Conservation (phyloP, 2,797 vertebrate species). For the Oreochromis grahami region DNA sequence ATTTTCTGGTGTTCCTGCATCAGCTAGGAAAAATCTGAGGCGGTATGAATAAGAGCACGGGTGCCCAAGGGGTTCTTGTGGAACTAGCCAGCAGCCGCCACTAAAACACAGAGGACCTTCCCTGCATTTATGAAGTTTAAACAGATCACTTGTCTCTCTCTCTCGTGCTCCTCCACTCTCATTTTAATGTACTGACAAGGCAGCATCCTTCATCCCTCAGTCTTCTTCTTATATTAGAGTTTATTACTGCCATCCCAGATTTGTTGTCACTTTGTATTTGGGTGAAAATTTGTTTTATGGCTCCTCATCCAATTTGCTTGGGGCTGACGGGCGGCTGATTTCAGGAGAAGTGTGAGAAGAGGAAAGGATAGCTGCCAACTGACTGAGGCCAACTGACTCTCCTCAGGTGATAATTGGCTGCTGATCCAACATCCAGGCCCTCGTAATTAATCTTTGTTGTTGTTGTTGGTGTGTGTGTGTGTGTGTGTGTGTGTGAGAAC, state of each 20-base stretch:
- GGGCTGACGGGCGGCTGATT: constrained; percentile 43
- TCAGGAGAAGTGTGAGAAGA: constrained; percentile 28
- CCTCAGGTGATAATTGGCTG: constrained; percentile 72
- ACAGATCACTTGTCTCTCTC: constrained; percentile 37
- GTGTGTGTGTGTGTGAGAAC: neutral
- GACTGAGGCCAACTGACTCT: constrained; percentile 33
- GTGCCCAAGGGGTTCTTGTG: neutral
- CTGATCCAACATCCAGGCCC: constrained; percentile 57
- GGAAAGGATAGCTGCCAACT: constrained; percentile 29
- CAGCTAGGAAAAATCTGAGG: neutral
- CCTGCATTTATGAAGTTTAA: constrained; percentile 33
- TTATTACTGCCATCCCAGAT: constrained; percentile 50
- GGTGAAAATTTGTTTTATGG: constrained; percentile 46
- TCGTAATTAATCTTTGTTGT: constrained; percentile 47
- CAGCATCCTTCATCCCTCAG: constrained; percentile 46
- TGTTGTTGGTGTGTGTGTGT: neutral
- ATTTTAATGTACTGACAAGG: constrained; percentile 17
- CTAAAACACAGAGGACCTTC: constrained; percentile 15
- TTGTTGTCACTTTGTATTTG: constrained; percentile 57
- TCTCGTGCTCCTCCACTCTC: constrained; percentile 20
- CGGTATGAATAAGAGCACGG: neutral
- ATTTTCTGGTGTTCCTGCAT: constrained; percentile 1
- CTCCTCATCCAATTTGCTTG: constrained; percentile 43
- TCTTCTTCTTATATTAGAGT: constrained; percentile 47
- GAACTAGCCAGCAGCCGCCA: neutral